A percentile compares a stretch with the other conserved stretches of the same genome.
Conservation (phyloP, 2,888 invertebrate genomes). For the Zygaena filipendulae region DNA sequence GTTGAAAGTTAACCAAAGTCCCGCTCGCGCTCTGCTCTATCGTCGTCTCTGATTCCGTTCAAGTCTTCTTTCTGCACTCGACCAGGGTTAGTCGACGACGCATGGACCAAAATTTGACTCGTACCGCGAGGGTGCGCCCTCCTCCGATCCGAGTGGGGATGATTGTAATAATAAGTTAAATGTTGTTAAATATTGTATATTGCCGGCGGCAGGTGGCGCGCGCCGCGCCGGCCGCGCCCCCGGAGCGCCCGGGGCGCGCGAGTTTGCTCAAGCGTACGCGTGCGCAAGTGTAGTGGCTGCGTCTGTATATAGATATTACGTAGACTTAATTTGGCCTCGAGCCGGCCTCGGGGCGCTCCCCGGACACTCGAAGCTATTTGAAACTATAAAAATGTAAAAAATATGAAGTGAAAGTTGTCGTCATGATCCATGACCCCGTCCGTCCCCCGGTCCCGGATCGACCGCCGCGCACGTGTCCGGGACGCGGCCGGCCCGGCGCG, state of each 20-base stretch:
- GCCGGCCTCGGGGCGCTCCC: slow-evolving; percentile 21
- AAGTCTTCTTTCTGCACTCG: slow-evolving; percentile 35
- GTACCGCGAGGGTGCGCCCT: slow-evolving; percentile 21
- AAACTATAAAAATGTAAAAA: slow-evolving; percentile 25
- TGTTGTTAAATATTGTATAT: slow-evolving; percentile 34
- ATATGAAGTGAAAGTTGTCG: slow-evolving; percentile 22
- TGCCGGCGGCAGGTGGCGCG: slow-evolving; percentile 21
- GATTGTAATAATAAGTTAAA: slow-evolving; percentile 21
- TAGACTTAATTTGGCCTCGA: slow-evolving; percentile 41
- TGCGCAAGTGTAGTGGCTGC: slow-evolving; percentile 49
- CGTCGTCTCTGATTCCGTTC: slow-evolving; percentile 39
- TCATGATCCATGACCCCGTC: no score
- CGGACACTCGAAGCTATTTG: slow-evolving; percentile 26
- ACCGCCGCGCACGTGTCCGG: slow-evolving; percentile 25
- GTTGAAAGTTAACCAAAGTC: slow-evolving; percentile 61
- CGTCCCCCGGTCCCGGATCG: slow-evolving; percentile 22
- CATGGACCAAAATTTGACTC: slow-evolving; percentile 47
- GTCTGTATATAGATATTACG: slow-evolving; percentile 46
- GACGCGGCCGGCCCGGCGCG: background rate
- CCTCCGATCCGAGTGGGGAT: slow-evolving; percentile 23
- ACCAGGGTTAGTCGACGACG: slow-evolving; percentile 50
- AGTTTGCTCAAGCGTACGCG: slow-evolving; percentile 51
- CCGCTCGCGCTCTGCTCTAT: slow-evolving; percentile 41
- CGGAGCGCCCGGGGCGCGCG: slow-evolving; percentile 28
- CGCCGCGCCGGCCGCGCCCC: slow-evolving; percentile 8